Evolutionary conservation across 2,797 vertebrate species (phyloP).

Genomic region (Halcyon smyrnensis): DNA sequence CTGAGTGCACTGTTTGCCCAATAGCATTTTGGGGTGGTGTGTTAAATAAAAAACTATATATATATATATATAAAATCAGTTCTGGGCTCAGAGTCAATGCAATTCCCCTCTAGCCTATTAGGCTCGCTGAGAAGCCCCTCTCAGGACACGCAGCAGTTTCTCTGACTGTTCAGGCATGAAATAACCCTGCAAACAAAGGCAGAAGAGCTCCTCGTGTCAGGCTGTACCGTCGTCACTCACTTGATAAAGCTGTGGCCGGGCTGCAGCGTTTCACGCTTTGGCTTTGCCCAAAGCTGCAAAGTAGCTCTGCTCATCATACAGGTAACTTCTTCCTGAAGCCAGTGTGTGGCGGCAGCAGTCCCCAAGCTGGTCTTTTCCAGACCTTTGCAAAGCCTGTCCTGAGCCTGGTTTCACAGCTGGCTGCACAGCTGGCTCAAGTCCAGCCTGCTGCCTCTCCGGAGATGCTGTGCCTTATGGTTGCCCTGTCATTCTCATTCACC

Average conservation of each 20-base stretch:
- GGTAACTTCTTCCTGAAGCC: not conserved
- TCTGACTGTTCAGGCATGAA: conserved; percentile 51
- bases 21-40: not conserved
- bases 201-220: not conserved
- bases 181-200: conserved; percentile 34
- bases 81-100: conserved; percentile 15
- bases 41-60: not conserved
- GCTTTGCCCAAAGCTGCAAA: not conserved
- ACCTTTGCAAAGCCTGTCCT: not conserved
- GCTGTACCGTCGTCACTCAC: not conserved
- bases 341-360: not conserved
- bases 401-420: not conserved
- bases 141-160: conserved; percentile 3
- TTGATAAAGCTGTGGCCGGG: not conserved
- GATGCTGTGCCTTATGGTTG: not conserved
- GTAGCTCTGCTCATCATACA: not conserved
- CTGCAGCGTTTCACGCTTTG: not conserved
- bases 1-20: not conserved
- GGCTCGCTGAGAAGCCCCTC: not conserved
- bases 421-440: not conserved
- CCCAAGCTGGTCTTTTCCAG: not conserved
- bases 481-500: not conserved
- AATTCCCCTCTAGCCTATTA: not conserved
- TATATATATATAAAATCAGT: not conserved
- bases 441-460: not conserved